These are phyloP conservation scores for Chymomyza caudatula DNA, from an alignment of 2,888 invertebrate genomes.

Conservation along the genomic window DNA sequence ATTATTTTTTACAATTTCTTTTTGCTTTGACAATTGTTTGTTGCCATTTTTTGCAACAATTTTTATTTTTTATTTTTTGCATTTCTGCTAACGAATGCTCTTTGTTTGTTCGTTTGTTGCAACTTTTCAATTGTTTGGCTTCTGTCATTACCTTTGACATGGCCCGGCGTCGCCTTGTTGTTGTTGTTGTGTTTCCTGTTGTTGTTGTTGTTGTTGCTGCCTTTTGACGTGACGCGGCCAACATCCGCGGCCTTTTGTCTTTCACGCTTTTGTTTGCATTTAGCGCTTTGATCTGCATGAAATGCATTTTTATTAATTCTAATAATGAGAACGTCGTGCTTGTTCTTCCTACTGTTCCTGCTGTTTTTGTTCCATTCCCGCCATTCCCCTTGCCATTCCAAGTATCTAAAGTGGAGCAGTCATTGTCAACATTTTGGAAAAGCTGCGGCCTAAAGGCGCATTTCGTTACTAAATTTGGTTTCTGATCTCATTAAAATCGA, in stretches of 20 bases:
- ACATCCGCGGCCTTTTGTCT: constrained; percentile 56
- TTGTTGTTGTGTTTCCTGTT: constrained; percentile 8
- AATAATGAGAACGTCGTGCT: constrained; percentile 44
- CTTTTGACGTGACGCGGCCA: constrained; percentile 56
- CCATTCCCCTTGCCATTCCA: neutral
- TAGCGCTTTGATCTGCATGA: constrained; percentile 57
- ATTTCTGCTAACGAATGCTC: constrained; percentile 57
- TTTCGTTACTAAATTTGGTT: constrained; percentile 40
- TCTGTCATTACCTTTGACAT: constrained; percentile 68
- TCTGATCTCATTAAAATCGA: neutral
- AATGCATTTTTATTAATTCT: constrained; percentile 67
- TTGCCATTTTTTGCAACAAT: constrained; percentile 5
- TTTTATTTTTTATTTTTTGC: constrained; percentile 12
- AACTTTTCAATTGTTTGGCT: constrained; percentile 73
- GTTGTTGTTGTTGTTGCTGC: constrained; percentile 44
- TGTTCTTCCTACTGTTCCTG: neutral
- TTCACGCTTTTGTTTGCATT: constrained; percentile 51
- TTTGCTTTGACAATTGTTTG: constrained; percentile 63
- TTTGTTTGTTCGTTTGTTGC: constrained; percentile 55
- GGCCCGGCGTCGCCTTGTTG: constrained; percentile 50
- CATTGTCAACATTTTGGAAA: constrained; percentile 31
- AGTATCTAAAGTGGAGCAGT: neutral
- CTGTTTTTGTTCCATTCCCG: neutral
- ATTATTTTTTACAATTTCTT: constrained; percentile 26
- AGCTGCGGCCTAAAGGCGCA: constrained; percentile 17